Conservation (phyloP, 2,888 invertebrate genomes). For the Pharmacophagus antenor region DNA sequence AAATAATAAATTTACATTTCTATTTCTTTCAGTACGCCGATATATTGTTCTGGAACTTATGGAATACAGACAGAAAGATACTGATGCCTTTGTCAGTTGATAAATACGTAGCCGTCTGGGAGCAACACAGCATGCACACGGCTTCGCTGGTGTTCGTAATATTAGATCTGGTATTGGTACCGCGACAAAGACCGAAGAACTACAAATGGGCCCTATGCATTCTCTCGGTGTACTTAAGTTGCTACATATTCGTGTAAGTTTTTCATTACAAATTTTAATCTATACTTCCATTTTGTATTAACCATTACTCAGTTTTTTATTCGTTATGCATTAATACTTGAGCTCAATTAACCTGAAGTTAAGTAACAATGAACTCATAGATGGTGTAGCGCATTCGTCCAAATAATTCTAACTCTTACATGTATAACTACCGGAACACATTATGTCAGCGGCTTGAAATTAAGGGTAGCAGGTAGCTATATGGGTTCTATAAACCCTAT, state of each 20-base stretch:
- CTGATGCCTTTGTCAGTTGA: constrained; percentile 55
- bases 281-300: neutral
- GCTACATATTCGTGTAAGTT: constrained; percentile 55
- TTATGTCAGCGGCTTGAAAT: no score
- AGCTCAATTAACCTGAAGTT: no score
- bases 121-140: constrained; percentile 68
- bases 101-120: constrained; percentile 55
- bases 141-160: constrained; percentile 53
- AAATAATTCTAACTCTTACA: no score
- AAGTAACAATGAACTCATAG: no score
- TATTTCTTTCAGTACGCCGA: constrained; percentile 58
- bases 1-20: constrained; percentile 1
- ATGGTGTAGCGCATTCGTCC: no score
- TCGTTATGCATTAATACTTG: no score
- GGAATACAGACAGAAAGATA: constrained; percentile 54
- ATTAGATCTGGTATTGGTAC: constrained; percentile 56
- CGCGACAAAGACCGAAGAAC: constrained; percentile 52
- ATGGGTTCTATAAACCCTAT: no score
- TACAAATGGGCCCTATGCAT: constrained; percentile 42
- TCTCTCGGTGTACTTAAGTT: constrained; percentile 44
- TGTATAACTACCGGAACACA: no score
- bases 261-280: neutral
- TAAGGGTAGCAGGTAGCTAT: no score
- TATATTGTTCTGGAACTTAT: constrained; percentile 65
- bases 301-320: no score